Percentiles rank a stretch among this genome's conserved stretches.
Conservation (phyloP, 2,113 vertebrate species). For the Misgurnus anguillicaudatus region DNA sequence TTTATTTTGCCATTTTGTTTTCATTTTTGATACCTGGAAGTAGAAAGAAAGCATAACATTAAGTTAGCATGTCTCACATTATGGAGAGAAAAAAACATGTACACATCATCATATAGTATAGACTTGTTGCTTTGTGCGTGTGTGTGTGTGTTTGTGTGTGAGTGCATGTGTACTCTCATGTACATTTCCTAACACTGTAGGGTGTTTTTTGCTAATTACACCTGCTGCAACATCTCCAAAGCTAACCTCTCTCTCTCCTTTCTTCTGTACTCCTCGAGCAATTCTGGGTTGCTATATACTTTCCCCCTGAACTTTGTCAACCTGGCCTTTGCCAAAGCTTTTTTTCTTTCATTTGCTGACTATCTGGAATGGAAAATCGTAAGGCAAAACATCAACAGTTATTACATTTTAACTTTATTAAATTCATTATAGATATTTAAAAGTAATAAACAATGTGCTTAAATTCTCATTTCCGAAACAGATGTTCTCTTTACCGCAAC, state of each 20-base stretch:
- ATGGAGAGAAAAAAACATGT: not conserved
- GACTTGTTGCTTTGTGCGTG: not conserved
- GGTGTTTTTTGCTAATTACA: too few species aligned
- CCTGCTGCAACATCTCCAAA: too few species aligned
- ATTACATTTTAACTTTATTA: not conserved
- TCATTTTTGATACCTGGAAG: not conserved
- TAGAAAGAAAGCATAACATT: not conserved
- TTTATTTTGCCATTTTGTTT: not conserved
- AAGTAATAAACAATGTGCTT: not conserved
- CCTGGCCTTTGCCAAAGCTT: slow-evolving; percentile 39
- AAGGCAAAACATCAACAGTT: not conserved
- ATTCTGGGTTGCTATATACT: slow-evolving; percentile 39
- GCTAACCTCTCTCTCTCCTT: not conserved
- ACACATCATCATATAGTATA: not conserved
- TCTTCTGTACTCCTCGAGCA: slow-evolving; percentile 43
- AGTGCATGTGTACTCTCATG: not conserved
- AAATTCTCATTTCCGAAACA: not conserved
- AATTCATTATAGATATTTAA: not conserved
- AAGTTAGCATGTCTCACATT: not conserved
- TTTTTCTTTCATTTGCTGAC: slow-evolving; percentile 24
- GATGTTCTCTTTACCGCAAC: slow-evolving; percentile 10
- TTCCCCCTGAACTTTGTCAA: slow-evolving; percentile 38
- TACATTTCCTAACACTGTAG: not conserved
- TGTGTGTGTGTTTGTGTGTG: not conserved
- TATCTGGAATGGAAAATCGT: slow-evolving; percentile 37